phyloP scores from a whole-genome alignment of 2,113 vertebrate species.

The Prunella fulvescens region DNA sequence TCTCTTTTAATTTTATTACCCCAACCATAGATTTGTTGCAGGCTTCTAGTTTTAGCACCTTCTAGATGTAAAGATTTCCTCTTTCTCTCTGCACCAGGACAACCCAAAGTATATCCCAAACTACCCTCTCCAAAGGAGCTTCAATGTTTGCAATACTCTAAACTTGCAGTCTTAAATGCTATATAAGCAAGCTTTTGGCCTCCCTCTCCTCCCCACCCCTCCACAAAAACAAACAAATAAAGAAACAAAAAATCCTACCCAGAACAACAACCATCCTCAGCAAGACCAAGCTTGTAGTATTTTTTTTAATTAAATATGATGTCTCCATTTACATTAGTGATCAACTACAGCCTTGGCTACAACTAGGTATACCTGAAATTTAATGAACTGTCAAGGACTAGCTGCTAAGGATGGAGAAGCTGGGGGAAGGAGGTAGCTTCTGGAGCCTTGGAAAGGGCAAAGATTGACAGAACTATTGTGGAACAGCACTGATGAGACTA shows the following conservation, averaged over 20 bases:
- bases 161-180: neutral
- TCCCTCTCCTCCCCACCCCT: accelerated
- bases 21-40: neutral
- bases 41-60: neutral
- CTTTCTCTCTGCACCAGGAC: neutral
- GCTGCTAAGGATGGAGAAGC: neutral
- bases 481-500: neutral
- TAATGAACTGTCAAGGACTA: neutral
- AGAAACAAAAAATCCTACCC: neutral
- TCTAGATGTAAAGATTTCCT: neutral
- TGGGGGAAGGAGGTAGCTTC: neutral
- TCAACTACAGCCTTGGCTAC: neutral
- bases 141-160: neutral
- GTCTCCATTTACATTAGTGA: neutral
- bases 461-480: neutral
- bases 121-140: neutral
- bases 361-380: neutral
- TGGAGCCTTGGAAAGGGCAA: neutral
- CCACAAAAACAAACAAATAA: neutral
- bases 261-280: neutral
- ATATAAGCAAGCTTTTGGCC: neutral
- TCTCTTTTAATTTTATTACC: neutral
- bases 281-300: neutral
- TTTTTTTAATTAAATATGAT: neutral
- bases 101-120: neutral